These are phyloP conservation scores for Drosophila mayri DNA, from an alignment of 1,140 invertebrate genomes.

Conservation along the genomic window DNA sequence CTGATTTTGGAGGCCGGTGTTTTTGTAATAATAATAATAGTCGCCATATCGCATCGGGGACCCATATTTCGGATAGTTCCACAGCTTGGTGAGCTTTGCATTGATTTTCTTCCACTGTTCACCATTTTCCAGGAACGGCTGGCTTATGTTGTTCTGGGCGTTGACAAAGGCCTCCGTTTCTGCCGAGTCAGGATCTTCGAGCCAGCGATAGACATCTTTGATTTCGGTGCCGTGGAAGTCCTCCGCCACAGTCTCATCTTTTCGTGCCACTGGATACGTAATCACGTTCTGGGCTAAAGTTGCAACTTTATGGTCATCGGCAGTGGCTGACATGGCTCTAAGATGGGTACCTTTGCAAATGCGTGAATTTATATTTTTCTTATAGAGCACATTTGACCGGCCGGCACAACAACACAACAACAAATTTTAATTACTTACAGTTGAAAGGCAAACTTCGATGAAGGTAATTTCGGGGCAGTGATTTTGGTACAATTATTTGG, in stretches of 20 bases:
- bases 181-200: slow-evolving; percentile 97
- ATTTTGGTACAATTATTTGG: slow-evolving; percentile 30
- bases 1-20: slow-evolving; percentile 98
- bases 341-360: slow-evolving; percentile 4
- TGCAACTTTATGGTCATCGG: neutral
- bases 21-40: slow-evolving; percentile 97
- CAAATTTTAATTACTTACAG: slow-evolving; percentile 9
- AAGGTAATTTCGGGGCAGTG: slow-evolving; percentile 14
- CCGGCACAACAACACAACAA: neutral
- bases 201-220: slow-evolving; percentile 97
- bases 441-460: slow-evolving; percentile 10
- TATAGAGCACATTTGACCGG: neutral
- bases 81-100: slow-evolving; percentile 93
- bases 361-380: neutral
- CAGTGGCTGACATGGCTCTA: slow-evolving; percentile 37
- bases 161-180: slow-evolving; percentile 97
- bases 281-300: slow-evolving; percentile 20
- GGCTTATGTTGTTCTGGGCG: slow-evolving; percentile 95
- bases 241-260: slow-evolving; percentile 92
- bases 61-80: slow-evolving; percentile 98
- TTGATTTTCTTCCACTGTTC: slow-evolving; percentile 90
- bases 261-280: slow-evolving; percentile 90
- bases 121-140: slow-evolving; percentile 93
- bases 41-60: slow-evolving; percentile 93
- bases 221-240: slow-evolving; percentile 94